Evolutionary conservation across 2,888 invertebrate species (phyloP).

Genomic region (Seira ritae): DNA sequence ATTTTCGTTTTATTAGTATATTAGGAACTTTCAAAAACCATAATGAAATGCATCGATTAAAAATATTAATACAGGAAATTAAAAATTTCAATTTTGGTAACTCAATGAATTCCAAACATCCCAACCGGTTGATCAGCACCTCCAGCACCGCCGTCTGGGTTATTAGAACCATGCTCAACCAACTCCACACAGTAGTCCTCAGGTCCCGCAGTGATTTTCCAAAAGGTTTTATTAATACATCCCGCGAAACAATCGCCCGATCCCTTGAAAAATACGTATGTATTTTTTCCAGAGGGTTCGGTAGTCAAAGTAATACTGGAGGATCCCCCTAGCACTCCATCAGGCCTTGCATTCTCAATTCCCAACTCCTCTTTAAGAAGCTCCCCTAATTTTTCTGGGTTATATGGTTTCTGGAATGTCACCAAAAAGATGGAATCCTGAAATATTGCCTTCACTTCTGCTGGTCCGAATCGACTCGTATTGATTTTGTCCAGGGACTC

Average conservation of each 20-base stretch:
- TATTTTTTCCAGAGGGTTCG: constrained; percentile 22
- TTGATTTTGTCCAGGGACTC: constrained; percentile 33
- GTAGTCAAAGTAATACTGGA: constrained; percentile 36
- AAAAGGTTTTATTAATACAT: constrained; percentile 59
- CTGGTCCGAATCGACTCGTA: constrained; percentile 46
- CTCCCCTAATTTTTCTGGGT: constrained; percentile 36
- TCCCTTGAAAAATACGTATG: constrained; percentile 48
- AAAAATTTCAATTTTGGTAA: no score
- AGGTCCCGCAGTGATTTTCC: constrained; percentile 37
- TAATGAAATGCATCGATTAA: no score
- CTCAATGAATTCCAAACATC: no score
- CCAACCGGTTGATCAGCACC: not conserved
- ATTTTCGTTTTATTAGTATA: no score
- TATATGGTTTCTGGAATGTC: constrained; percentile 54
- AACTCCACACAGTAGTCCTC: constrained; percentile 19
- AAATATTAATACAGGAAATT: no score
- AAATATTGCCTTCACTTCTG: constrained; percentile 28
- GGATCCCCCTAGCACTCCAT: constrained; percentile 48
- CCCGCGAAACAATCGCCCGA: constrained; percentile 58
- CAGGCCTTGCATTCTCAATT: constrained; percentile 16
- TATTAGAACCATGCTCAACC: constrained; percentile 26
- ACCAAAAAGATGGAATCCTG: constrained; percentile 38
- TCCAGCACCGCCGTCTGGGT: not conserved
- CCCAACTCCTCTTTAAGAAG: constrained; percentile 31
- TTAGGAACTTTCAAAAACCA: no score